Conservation (phyloP, 2,113 vertebrate species). For the Brienomyrus brachyistius region DNA sequence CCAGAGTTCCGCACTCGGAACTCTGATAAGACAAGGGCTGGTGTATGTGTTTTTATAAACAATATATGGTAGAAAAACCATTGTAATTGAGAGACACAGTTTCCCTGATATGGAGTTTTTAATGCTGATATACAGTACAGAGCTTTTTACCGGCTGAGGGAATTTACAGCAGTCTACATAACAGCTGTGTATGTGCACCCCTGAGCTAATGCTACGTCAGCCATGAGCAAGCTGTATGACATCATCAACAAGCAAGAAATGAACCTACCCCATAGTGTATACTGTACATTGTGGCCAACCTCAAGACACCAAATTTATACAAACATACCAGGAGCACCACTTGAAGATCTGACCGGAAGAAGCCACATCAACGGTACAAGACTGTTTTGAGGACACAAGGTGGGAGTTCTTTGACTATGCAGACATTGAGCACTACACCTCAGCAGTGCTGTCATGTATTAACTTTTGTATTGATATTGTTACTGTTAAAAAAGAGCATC, state of each 20-base stretch:
- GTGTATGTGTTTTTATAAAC: not conserved
- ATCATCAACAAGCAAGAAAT: not conserved
- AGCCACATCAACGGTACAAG: too few relatives aligned
- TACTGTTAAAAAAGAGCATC: not conserved
- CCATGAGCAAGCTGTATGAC: not conserved
- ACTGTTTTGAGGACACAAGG: not conserved
- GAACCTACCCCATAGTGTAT: not conserved
- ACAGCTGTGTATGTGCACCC: not conserved
- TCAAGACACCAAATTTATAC: not conserved
- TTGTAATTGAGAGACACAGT: not conserved
- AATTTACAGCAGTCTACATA: not conserved
- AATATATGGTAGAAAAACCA: not conserved
- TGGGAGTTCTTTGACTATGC: not conserved
- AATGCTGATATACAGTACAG: not conserved
- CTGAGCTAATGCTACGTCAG: not conserved
- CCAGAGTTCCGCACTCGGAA: not conserved
- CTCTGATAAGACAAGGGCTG: not conserved
- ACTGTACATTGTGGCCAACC: not conserved
- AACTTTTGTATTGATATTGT: too few relatives aligned
- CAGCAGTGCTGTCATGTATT: too few relatives aligned
- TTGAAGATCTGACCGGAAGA: too few relatives aligned
- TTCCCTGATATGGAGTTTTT: not conserved
- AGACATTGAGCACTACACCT: too few relatives aligned
- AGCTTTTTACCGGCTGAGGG: not conserved
- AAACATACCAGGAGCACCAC: not conserved